Conservation (phyloP, 1,140 invertebrate species). For the Lepidurus couesii region DNA sequence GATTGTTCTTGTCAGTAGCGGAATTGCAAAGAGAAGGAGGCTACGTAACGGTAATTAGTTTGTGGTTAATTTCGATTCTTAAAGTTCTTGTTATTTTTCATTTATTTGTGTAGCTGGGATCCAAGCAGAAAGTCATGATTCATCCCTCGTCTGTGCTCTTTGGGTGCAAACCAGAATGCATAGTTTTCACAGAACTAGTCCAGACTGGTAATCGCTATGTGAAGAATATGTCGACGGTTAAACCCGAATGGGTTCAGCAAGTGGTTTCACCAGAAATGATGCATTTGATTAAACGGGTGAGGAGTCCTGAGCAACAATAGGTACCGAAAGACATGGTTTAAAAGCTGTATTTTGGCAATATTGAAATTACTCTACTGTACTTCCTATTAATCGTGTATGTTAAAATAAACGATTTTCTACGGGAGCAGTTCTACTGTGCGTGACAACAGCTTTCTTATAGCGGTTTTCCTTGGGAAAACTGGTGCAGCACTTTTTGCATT, state of each 20-base stretch:
- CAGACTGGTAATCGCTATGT: constrained; percentile 79
- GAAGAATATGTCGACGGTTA: constrained; percentile 62
- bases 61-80: constrained; percentile 26
- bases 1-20: constrained; percentile 85
- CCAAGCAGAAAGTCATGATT: constrained; percentile 62
- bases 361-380: too few relatives aligned
- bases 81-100: constrained; percentile 37
- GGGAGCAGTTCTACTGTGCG: too few relatives aligned
- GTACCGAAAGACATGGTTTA: background rate
- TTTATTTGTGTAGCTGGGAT: constrained; percentile 52
- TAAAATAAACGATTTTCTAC: too few relatives aligned
- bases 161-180: constrained; percentile 62
- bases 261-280: constrained; percentile 38
- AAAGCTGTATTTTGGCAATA: too few relatives aligned
- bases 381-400: too few relatives aligned
- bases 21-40: constrained; percentile 66
- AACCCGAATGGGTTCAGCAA: constrained; percentile 65
- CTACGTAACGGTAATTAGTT: constrained; percentile 62
- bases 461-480: too few relatives aligned
- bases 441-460: too few relatives aligned
- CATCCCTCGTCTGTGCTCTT: constrained; percentile 78
- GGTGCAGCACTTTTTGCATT: too few relatives aligned
- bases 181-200: constrained; percentile 87
- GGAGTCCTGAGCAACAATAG: background rate
- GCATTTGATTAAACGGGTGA: background rate